Conservation (phyloP, 1,140 invertebrate genomes). For the Cepaea nemoralis region DNA sequence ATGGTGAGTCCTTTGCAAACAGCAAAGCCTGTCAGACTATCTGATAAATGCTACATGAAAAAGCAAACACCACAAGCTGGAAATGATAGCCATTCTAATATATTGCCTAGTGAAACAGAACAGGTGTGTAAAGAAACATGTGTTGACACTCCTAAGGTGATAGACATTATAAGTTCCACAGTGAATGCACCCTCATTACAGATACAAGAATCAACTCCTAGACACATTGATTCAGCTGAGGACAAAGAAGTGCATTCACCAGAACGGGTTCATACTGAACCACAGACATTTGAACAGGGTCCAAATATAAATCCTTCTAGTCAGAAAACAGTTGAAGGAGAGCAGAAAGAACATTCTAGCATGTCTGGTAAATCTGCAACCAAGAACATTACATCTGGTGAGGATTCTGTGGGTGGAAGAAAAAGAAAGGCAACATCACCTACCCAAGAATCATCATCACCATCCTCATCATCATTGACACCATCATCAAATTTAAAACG, state of each 20-base stretch:
- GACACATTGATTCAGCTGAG: background rate
- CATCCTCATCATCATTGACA: too few relatives aligned
- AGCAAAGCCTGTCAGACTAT: background rate
- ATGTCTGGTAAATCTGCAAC: background rate
- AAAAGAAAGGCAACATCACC: conserved; percentile 4
- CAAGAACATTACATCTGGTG: background rate
- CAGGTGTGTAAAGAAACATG: background rate
- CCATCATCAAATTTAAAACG: conserved; percentile 1
- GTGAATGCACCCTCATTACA: background rate
- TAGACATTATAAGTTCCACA: background rate
- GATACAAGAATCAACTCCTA: background rate
- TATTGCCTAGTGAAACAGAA: background rate
- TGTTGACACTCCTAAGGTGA: background rate
- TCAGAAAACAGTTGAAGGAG: background rate
- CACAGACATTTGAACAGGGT: background rate
- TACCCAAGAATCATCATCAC: background rate
- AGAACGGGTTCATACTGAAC: background rate
- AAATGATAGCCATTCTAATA: background rate
- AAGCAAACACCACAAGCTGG: background rate
- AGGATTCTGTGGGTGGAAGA: background rate
- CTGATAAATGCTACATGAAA: background rate
- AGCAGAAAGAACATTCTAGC: background rate
- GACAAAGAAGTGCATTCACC: too few relatives aligned
- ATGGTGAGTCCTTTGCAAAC: background rate
- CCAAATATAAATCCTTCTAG: background rate